Base-by-base conservation (phyloP, 2,797 vertebrate species). In the Poeciliopsis paucimaculata region DNA sequence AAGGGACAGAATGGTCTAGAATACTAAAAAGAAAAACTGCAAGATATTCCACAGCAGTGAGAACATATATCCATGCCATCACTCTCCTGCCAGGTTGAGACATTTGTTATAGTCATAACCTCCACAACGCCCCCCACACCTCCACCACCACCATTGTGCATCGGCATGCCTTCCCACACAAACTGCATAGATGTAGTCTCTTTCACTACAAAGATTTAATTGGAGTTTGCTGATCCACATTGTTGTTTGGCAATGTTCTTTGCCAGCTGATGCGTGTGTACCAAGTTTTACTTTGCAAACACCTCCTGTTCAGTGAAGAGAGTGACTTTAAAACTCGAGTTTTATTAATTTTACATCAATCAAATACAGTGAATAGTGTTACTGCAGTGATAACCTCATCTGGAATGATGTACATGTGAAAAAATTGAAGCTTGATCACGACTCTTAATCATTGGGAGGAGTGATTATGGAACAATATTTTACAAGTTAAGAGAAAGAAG, bases 381-480 rank as follows among this genome's bases (percentile, higher is more conserved):
- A 39, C 23, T 9, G 10, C 26, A 5, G 47, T 36, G 39, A 76
- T 51, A 55, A 78, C 43, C 74, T 84, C 75, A 28, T 73, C 55
- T 60, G 80, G 77, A 78, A 45, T 73, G 77, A 87, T 83, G 73
- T 78, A 76, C 72, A 72, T 72, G 60, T 82, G 68, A 57, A 72
- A 83, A 83, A 83, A 86, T 78, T 88, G 75, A 89, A 74, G 88
- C 73, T 77, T n/a, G 71, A 88, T 90, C 75, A 81, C 82, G 88
- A 90, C 78, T 85, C 82, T 66, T 86, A 90, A 87, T 90, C 79
- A 64, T 62, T 39, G 87, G 79, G 81, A 75, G 87, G 73, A 81
- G 87, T 86, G 89, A 93, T 93, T 91, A 93, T 88, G 88, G 88
- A 93, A 88, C 82, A 83, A 92, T 93, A 87, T 80, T 76, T 89